These are phyloP conservation scores for Onchidella celtica DNA, from an alignment of 2,888 invertebrate genomes.

Conservation along the genomic window DNA sequence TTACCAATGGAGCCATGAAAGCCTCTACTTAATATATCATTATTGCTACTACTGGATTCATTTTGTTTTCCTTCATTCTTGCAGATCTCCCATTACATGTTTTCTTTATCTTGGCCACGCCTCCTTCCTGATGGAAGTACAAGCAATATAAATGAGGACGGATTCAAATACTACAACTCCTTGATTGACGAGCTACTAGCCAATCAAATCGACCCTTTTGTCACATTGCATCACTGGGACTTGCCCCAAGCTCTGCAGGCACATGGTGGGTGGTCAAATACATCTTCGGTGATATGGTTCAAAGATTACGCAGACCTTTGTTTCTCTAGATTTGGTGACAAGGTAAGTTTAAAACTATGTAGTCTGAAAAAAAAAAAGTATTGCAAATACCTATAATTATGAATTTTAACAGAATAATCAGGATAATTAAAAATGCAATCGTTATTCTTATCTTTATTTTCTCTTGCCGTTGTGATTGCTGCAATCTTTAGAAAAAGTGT, in stretches of 20 bases:
- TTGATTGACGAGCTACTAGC: constrained; percentile 86
- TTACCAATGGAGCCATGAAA: no score
- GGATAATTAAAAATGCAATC: no score
- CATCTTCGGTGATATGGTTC: constrained; percentile 68
- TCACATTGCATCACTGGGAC: constrained; percentile 82
- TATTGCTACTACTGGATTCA: no score
- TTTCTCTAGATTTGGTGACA: constrained; percentile 77
- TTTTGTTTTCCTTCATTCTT: background rate
- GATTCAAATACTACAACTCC: constrained; percentile 88
- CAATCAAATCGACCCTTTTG: constrained; percentile 83
- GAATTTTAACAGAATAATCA: no score
- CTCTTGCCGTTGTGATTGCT: no score
- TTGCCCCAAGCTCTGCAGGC: constrained; percentile 79
- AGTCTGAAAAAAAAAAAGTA: background rate
- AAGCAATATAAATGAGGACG: constrained; percentile 83
- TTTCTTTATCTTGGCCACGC: constrained; percentile 86
- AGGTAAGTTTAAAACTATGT: constrained; percentile 60
- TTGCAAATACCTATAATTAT: no score
- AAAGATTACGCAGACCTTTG: constrained; percentile 76
- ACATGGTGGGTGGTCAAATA: constrained; percentile 78
- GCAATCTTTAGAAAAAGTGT: no score
- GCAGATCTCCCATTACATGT: constrained; percentile 81
- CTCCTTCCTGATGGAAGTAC: constrained; percentile 85
- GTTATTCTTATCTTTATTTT: no score
- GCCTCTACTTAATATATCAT: no score